These are phyloP conservation scores for Cyclina sinensis DNA, from an alignment of 1,140 invertebrate species.

Conservation along the genomic window DNA sequence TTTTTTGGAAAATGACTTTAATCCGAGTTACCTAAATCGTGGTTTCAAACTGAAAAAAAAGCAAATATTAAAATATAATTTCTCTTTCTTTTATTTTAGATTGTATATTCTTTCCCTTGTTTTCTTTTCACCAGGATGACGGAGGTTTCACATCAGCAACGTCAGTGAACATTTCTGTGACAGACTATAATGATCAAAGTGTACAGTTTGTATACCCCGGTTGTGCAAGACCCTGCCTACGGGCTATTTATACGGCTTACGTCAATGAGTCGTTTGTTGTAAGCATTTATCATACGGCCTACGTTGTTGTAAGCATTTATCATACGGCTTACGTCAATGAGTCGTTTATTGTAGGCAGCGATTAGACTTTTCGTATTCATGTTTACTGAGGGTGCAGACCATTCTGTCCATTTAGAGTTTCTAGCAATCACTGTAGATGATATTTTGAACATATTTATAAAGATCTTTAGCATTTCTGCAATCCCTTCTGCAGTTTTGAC, in stretches of 20 bases:
- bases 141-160: constrained; percentile 50
- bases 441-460: no score
- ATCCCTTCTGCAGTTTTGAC: no score
- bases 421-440: no score
- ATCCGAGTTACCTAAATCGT: no score
- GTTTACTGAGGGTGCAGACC: no score
- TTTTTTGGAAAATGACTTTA: no score
- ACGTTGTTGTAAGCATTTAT: no score
- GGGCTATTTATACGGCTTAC: not conserved
- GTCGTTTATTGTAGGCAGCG: constrained; percentile 47
- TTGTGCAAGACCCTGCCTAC: constrained; percentile 32
- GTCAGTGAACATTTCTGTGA: constrained; percentile 49
- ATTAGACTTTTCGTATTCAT: no score
- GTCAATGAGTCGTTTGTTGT: constrained; percentile 44
- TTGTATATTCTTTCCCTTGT: not conserved
- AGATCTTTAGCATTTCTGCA: no score
- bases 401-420: no score
- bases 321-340: constrained; percentile 10
- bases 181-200: constrained; percentile 50
- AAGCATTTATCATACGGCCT: no score
- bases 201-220: constrained; percentile 29
- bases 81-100: no score
- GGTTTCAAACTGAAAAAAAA: not conserved
- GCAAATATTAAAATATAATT: not conserved
- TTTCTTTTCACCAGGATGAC: constrained; percentile 31